phyloP scores from a whole-genome alignment of 2,113 vertebrate species.

The Chaetops frenatus region DNA sequence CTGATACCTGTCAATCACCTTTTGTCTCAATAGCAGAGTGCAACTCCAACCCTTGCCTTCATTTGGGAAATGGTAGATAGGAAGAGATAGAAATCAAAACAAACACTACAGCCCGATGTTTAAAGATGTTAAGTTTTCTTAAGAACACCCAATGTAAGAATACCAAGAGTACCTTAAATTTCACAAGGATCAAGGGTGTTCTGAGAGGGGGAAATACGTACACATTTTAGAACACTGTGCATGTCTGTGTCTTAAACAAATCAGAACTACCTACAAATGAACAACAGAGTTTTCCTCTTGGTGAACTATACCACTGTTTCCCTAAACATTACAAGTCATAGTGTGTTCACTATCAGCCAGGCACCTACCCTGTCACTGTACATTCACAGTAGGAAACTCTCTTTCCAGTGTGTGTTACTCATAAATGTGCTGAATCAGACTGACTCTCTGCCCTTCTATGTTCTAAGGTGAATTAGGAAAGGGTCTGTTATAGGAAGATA shows the following conservation, averaged over 20 bases:
- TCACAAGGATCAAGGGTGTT: not conserved
- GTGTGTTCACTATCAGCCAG: not conserved
- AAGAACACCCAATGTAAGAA: not conserved
- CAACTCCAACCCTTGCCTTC: not conserved
- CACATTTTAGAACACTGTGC: not conserved
- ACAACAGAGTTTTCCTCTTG: not conserved
- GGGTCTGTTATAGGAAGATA: conserved; percentile 79
- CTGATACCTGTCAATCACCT: not conserved
- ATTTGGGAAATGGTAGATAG: not conserved
- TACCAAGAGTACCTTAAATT: not conserved
- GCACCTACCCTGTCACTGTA: not conserved
- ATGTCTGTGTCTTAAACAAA: not conserved
- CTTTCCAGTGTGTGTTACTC: conserved; percentile 15
- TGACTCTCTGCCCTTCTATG: not conserved
- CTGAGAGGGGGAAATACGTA: not conserved
- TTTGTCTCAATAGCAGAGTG: not conserved
- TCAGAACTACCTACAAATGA: conserved; percentile 9
- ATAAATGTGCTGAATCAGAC: not conserved
- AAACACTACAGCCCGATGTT: not conserved
- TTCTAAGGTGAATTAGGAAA: conserved; percentile 78
- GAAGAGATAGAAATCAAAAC: not conserved
- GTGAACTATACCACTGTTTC: not conserved
- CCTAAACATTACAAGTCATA: not conserved
- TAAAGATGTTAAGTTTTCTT: not conserved
- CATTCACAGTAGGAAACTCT: not conserved